Evolutionary conservation across 2,113 vertebrate species (phyloP).

Genomic region (Sterrhoptilus dennistouni): DNA sequence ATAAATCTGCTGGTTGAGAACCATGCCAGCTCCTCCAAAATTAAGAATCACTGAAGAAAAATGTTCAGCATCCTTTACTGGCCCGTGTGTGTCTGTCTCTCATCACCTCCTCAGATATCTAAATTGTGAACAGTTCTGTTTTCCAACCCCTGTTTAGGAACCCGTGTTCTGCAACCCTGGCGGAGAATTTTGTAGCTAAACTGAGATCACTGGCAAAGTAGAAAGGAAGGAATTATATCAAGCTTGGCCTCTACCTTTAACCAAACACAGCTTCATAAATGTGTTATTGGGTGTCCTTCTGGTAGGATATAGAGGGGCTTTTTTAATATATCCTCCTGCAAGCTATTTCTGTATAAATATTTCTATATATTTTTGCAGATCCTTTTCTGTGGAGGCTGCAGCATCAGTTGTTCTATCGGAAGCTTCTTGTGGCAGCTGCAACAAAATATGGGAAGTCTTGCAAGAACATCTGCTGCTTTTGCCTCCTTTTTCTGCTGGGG

Average conservation of each 20-base stretch:
- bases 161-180: neutral
- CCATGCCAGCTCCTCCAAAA: neutral
- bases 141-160: neutral
- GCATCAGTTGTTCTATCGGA: neutral
- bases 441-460: slow-evolving; percentile 28
- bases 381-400: neutral
- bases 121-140: neutral
- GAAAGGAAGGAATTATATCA: neutral
- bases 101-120: neutral
- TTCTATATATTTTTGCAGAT: neutral
- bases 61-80: slow-evolving; percentile 4
- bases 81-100: neutral
- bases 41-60: slow-evolving; percentile 1
- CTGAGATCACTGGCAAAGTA: neutral
- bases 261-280: neutral
- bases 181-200: neutral
- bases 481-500: neutral
- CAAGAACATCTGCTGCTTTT: slow-evolving; percentile 3
- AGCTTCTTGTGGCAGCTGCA: slow-evolving; percentile 24
- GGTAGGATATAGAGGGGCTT: neutral
- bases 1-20: neutral
- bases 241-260: neutral
- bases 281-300: neutral
- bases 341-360: neutral
- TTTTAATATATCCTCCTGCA: neutral